Base-by-base conservation (phyloP, 1,140 invertebrate species). In the Carposina sasakii region DNA sequence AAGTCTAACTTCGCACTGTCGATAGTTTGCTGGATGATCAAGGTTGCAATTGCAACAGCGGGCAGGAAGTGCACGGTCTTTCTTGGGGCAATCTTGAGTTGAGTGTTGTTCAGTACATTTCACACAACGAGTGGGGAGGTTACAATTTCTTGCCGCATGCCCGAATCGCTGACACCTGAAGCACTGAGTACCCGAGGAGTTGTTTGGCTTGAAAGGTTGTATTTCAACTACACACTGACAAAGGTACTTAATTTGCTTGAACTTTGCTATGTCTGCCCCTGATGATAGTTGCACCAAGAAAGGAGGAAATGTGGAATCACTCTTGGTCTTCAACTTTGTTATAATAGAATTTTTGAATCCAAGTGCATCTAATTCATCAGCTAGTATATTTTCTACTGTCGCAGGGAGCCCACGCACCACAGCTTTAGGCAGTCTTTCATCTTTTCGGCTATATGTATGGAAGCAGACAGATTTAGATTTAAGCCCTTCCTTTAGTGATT, bases 11-110 rank as follows among this genome's bases (percentile, higher is more conserved):
- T 21, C 19, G n/a, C 37, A 40, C 21, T 40, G 12, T 6, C 19
- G 12, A 13, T 40, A 40, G 37, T 40, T 40, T 3, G 37, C 37
- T 21, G 37, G 37, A 21, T 40, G 37, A 21, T 17, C 37, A 6
- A 12, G 16, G 8, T 21, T 21, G 17, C 37, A 40, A 21, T 40
- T 40, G 21, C 37, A 40, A n/a, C 37, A 40, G 4, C 9, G 17
- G 2, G 37, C 37, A 6, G 16, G 16, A 2, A 15, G 12, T 12
- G 20, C 17, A 21, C 37, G n/a, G 19, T 20, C 21, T 40, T 20
- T 21, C 9, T 21, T 40, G 4, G 20, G 37, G 10, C 37, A 40
- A 1, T 40, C 37, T 3, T 9, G 9, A 40, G 37, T 40, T 6
- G 17, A 9, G 37, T 40, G 37, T 1, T 17, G 9, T 40, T 40